phyloP scores from a whole-genome alignment of 2,797 vertebrate genomes.

The Halcyon chelicuti region DNA sequence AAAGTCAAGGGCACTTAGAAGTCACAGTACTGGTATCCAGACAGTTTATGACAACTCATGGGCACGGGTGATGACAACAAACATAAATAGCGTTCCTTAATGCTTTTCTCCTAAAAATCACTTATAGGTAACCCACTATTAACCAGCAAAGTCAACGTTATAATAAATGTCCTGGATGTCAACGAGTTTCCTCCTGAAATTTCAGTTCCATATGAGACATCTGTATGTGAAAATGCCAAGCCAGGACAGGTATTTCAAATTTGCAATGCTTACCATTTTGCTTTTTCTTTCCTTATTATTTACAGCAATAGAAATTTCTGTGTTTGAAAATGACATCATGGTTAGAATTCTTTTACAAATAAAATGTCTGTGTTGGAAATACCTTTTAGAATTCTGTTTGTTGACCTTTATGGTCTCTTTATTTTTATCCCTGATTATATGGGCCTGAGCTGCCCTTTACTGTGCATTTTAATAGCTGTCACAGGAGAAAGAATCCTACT shows the following conservation, averaged over 20 bases:
- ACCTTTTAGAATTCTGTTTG: neutral
- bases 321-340: neutral
- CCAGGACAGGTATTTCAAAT: conserved; percentile 88
- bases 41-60: neutral
- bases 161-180: conserved; percentile 94
- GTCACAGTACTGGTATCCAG: neutral
- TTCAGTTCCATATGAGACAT: conserved; percentile 90
- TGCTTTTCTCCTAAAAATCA: conserved; percentile 40
- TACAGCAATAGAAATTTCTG: neutral
- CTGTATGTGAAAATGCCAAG: conserved; percentile 95
- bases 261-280: neutral
- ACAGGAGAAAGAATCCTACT: neutral
- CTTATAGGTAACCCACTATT: conserved; percentile 90
- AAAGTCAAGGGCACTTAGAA: neutral
- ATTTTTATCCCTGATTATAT: neutral
- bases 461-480: neutral
- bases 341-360: neutral
- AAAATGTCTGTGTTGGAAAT: neutral
- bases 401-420: neutral
- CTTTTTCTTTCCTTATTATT: neutral
- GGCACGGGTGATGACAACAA: neutral
- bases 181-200: conserved; percentile 99
- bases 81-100: neutral
- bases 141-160: conserved; percentile 91
- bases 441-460: neutral